Conservation (phyloP, 2,888 invertebrate genomes). For the Plagodis dolabraria region DNA sequence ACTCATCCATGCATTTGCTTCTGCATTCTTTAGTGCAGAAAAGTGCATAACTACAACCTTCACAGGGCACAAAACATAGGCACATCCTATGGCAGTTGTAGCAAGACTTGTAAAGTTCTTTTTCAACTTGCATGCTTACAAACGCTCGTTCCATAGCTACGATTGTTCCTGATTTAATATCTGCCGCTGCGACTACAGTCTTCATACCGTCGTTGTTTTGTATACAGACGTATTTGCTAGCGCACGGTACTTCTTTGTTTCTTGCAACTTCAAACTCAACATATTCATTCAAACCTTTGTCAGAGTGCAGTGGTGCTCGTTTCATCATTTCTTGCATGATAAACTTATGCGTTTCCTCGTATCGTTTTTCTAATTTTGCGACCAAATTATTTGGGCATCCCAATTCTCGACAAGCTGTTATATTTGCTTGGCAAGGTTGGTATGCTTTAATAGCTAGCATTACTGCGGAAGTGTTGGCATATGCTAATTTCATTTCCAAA, state of each 20-base stretch:
- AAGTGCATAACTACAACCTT: slow-evolving; percentile 13
- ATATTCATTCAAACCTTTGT: not conserved
- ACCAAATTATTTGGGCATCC: slow-evolving; percentile 4
- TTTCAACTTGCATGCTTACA: slow-evolving; percentile 4
- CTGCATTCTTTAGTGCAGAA: slow-evolving; percentile 22
- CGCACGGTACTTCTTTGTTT: slow-evolving; percentile 24
- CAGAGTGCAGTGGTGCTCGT: not conserved
- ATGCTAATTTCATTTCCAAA: slow-evolving; percentile 17
- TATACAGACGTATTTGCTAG: slow-evolving; percentile 14
- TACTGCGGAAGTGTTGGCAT: slow-evolving; percentile 24
- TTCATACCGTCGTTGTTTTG: slow-evolving; percentile 2
- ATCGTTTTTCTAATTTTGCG: slow-evolving; percentile 13
- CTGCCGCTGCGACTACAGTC: slow-evolving; percentile 11
- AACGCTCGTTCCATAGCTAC: slow-evolving; percentile 28
- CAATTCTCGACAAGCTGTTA: not conserved
- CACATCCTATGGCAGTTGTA: slow-evolving; percentile 19
- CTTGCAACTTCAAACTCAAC: slow-evolving; percentile 3
- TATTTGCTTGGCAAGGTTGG: slow-evolving; percentile 17
- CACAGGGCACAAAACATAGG: slow-evolving; percentile 14
- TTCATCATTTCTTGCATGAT: not conserved
- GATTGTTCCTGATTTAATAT: slow-evolving; percentile 19
- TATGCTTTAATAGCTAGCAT: slow-evolving; percentile 17
- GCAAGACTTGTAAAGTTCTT: slow-evolving; percentile 8
- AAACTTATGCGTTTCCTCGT: not conserved
- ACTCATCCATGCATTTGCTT: slow-evolving; percentile 14